A percentile compares a stretch with the other conserved stretches of the same genome.
phyloP scores from a whole-genome alignment of 1,140 invertebrate genomes.

The Chrysopa pallens region DNA sequence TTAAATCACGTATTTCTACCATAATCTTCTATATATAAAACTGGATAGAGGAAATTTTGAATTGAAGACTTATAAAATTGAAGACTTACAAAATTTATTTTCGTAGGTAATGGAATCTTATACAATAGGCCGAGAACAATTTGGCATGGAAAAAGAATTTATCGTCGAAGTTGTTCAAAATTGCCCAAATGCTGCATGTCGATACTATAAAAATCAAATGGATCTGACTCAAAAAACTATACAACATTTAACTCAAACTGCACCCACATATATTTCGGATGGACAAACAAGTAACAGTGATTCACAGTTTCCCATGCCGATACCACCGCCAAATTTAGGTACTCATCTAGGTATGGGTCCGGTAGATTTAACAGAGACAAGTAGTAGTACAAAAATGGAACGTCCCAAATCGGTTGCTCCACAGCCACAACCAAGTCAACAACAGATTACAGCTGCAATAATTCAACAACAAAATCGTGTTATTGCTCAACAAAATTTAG shows the following conservation, averaged over 20 bases:
- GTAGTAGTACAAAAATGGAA: constrained; percentile 13
- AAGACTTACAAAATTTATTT: background rate
- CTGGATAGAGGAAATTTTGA: too few species aligned
- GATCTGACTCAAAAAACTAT: constrained; percentile 41
- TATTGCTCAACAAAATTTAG: constrained; percentile 32
- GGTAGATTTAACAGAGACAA: constrained; percentile 17
- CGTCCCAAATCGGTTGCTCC: constrained; percentile 20
- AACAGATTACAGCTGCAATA: constrained; percentile 30
- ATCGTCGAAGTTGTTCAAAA: constrained; percentile 74
- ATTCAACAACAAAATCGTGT: constrained; percentile 35
- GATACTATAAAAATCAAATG: constrained; percentile 69
- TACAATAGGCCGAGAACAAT: constrained; percentile 66
- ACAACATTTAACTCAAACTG: constrained; percentile 23
- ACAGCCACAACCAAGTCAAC: constrained; percentile 15
- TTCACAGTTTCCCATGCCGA: constrained; percentile 10
- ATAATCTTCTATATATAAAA: too few species aligned
- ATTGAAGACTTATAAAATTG: too few species aligned
- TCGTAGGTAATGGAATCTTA: constrained; percentile 60
- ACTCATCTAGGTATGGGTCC: constrained; percentile 13
- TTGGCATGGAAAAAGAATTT: constrained; percentile 79
- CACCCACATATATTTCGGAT: constrained; percentile 17
- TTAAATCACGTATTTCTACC: too few species aligned
- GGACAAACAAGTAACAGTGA: constrained; percentile 14
- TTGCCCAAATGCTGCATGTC: constrained; percentile 66
- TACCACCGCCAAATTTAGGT: constrained; percentile 7